phyloP scores from a whole-genome alignment of 2,888 invertebrate species.

The Apodemia hepburni region DNA sequence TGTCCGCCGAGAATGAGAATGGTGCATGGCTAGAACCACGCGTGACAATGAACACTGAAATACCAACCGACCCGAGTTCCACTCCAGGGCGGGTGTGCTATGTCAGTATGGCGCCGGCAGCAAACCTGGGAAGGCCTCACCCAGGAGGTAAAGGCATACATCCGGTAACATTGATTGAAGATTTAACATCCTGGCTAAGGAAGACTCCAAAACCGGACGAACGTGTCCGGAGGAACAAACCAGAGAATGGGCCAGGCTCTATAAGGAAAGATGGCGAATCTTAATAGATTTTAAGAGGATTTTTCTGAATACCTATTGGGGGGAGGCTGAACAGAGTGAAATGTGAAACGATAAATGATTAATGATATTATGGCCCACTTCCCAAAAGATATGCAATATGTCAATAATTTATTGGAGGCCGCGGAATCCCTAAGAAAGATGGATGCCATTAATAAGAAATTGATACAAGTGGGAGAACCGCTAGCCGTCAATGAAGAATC shows the following conservation, averaged over 20 bases:
- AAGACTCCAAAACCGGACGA: neutral
- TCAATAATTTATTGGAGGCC: neutral
- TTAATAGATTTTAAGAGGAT: neutral
- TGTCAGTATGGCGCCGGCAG: neutral
- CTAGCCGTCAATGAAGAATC: no score
- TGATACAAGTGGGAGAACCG: no score
- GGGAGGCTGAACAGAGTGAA: constrained; percentile 14
- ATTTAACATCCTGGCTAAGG: neutral
- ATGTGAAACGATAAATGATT: constrained; percentile 19
- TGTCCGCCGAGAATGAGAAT: no score
- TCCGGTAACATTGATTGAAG: neutral
- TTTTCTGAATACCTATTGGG: constrained; percentile 12
- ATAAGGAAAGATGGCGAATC: neutral
- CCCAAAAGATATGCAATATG: constrained; percentile 17
- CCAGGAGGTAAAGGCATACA: neutral
- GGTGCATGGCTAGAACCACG: no score
- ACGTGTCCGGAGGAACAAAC: neutral
- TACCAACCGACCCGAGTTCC: no score
- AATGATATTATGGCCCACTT: constrained; percentile 18
- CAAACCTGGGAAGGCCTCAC: neutral
- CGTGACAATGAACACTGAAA: no score
- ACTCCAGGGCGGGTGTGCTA: neutral
- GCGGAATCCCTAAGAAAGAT: constrained; percentile 15
- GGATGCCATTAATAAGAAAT: constrained; percentile 9
- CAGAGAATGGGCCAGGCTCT: neutral